These are phyloP conservation scores for Oxygymnocypris stewartii DNA, from an alignment of 2,113 vertebrate species.

Conservation along the genomic window DNA sequence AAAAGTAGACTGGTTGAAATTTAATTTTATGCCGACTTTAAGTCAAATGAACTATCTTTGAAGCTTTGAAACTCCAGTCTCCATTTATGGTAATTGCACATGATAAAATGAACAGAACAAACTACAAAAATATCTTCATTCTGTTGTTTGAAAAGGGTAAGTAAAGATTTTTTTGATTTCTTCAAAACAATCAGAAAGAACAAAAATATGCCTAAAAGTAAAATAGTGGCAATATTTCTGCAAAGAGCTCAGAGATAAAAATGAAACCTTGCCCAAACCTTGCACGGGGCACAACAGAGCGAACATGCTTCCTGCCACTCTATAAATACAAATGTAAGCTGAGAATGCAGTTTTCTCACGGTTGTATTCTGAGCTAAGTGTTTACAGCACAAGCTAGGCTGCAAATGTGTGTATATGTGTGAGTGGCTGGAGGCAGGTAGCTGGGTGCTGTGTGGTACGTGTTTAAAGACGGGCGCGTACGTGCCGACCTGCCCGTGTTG, in stretches of 20 bases:
- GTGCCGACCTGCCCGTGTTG: slow-evolving; percentile 68
- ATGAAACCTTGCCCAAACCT: background rate
- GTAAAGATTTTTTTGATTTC: background rate
- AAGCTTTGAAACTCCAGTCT: background rate
- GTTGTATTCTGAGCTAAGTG: slow-evolving; percentile 1
- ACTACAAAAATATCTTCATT: background rate
- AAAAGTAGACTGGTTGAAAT: background rate
- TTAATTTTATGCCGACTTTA: background rate
- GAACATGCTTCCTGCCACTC: slow-evolving; percentile 14
- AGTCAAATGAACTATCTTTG: background rate
- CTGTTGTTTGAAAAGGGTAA: background rate
- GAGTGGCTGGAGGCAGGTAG: slow-evolving; percentile 30
- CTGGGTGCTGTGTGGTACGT: slow-evolving; percentile 65
- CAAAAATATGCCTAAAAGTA: background rate
- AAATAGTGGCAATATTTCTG: background rate
- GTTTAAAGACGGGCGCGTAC: slow-evolving; percentile 62
- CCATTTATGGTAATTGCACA: background rate
- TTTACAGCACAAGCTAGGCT: slow-evolving; percentile 25
- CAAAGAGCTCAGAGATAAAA: background rate
- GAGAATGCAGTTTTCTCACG: slow-evolving; percentile 45
- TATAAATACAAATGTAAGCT: slow-evolving; percentile 18
- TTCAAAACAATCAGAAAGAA: background rate
- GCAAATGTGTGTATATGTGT: slow-evolving; percentile 35
- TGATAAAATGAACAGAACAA: background rate
- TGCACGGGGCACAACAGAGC: background rate